phyloP scores from a whole-genome alignment of 2,888 invertebrate genomes.

The Graphium colonna region DNA sequence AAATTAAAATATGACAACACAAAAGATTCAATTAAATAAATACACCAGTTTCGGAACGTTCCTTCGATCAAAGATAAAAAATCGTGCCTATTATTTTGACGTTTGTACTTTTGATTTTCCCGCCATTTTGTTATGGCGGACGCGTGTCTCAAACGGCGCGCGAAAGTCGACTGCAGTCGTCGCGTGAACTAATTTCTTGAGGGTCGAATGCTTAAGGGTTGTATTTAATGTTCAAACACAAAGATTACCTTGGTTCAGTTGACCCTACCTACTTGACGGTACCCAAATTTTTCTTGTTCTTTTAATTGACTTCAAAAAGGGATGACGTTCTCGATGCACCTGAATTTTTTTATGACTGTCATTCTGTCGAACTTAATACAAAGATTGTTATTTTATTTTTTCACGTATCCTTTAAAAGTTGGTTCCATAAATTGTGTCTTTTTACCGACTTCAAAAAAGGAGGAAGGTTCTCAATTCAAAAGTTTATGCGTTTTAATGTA shows the following conservation, averaged over 20 bases:
- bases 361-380: too few relatives aligned
- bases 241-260: slow-evolving; percentile 32
- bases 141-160: slow-evolving; percentile 52
- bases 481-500: too few relatives aligned
- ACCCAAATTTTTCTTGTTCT: slow-evolving; percentile 1
- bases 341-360: too few relatives aligned
- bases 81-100: slow-evolving; percentile 26
- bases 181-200: slow-evolving; percentile 50
- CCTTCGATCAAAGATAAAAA: slow-evolving; percentile 10
- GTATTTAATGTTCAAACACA: slow-evolving; percentile 59
- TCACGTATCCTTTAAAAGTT: too few relatives aligned
- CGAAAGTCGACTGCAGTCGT: slow-evolving; percentile 53
- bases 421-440: too few relatives aligned
- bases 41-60: slow-evolving; percentile 1
- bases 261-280: neutral
- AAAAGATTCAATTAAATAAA: too few relatives aligned
- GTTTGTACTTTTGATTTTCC: slow-evolving; percentile 33
- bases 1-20: too few relatives aligned
- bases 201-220: slow-evolving; percentile 49
- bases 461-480: too few relatives aligned
- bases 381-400: too few relatives aligned
- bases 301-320: neutral
- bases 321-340: too few relatives aligned
- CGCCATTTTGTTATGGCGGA: slow-evolving; percentile 36
- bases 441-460: too few relatives aligned